A percentile compares a stretch with the other conserved stretches of the same genome.
phyloP scores from a whole-genome alignment of 1,140 invertebrate genomes.

The Polypedilum pembai region DNA sequence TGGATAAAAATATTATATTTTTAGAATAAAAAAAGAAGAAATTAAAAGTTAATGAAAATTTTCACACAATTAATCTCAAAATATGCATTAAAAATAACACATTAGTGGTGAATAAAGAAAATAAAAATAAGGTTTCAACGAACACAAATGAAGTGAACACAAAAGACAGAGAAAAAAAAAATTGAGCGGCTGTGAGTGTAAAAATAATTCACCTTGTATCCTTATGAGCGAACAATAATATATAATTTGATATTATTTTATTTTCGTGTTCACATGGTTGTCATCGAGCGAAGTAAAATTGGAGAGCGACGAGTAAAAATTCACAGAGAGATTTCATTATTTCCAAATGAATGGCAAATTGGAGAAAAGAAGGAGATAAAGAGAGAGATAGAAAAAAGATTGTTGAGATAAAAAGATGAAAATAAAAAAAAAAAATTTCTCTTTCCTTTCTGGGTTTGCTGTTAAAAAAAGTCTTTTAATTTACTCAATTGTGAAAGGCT shows the following conservation, averaged over 20 bases:
- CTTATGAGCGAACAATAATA: conserved; percentile 5
- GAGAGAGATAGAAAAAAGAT: neutral
- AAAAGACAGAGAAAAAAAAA: neutral
- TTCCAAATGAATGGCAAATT: neutral
- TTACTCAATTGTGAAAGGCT: too few relatives aligned
- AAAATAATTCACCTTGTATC: conserved; percentile 11
- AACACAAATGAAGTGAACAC: neutral
- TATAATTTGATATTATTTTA: neutral
- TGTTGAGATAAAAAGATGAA: neutral
- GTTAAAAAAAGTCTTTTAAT: too few relatives aligned
- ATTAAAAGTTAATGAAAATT: too few relatives aligned
- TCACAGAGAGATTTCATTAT: neutral
- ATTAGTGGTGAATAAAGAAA: too few relatives aligned
- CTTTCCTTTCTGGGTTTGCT: too few relatives aligned
- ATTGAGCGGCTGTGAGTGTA: neutral
- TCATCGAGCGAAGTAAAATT: neutral
- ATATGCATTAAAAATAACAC: neutral
- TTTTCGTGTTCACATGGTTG: neutral
- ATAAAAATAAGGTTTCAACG: too few relatives aligned
- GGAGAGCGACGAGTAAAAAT: neutral
- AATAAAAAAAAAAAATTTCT: too few relatives aligned
- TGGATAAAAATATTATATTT: too few relatives aligned
- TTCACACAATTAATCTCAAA: too few relatives aligned
- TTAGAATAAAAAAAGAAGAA: too few relatives aligned
- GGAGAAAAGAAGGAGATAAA: neutral